Conservation (phyloP, 2,113 vertebrate genomes). For the Seriola aureovittata region DNA sequence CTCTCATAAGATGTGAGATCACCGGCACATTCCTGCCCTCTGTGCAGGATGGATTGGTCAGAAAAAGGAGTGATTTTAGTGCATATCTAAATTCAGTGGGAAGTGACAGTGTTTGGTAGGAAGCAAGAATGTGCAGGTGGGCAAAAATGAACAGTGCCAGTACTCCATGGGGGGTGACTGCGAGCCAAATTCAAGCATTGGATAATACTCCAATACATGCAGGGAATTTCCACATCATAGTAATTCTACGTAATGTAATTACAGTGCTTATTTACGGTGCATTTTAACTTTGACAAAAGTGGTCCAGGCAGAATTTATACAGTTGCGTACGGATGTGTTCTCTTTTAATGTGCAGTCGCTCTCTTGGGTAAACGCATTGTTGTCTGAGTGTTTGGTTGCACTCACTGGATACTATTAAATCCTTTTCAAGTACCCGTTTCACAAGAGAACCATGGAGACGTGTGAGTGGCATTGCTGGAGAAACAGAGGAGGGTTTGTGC, state of each 20-base stretch:
- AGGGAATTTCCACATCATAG: conserved; percentile 15
- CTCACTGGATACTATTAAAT: conserved; percentile 49
- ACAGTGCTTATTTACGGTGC: conserved; percentile 18
- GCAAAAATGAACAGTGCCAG: not conserved
- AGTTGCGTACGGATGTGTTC: conserved; percentile 10
- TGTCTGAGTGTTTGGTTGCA: conserved; percentile 45
- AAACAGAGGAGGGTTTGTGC: not conserved
- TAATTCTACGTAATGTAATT: conserved; percentile 35
- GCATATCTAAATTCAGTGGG: not conserved
- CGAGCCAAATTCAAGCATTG: conserved; percentile 1
- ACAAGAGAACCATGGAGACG: conserved; percentile 1
- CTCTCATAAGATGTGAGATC: not conserved
- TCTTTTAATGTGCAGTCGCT: conserved; percentile 12
- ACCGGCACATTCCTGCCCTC: not conserved
- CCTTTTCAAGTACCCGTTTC: conserved; percentile 54
- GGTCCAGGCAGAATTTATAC: conserved; percentile 12
- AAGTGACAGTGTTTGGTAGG: not conserved
- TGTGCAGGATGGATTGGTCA: not conserved
- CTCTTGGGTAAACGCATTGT: conserved; percentile 43
- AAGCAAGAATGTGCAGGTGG: conserved; percentile 2
- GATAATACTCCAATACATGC: not conserved
- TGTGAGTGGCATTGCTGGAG: not conserved
- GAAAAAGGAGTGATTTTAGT: not conserved
- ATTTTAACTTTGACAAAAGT: conserved; percentile 39
- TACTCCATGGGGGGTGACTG: not conserved